A percentile compares a stretch with the other conserved stretches of the same genome.
These are phyloP conservation scores for Phyllostomus hastatus DNA, from an alignment of 2,113 vertebrate genomes.

Conservation along the genomic window DNA sequence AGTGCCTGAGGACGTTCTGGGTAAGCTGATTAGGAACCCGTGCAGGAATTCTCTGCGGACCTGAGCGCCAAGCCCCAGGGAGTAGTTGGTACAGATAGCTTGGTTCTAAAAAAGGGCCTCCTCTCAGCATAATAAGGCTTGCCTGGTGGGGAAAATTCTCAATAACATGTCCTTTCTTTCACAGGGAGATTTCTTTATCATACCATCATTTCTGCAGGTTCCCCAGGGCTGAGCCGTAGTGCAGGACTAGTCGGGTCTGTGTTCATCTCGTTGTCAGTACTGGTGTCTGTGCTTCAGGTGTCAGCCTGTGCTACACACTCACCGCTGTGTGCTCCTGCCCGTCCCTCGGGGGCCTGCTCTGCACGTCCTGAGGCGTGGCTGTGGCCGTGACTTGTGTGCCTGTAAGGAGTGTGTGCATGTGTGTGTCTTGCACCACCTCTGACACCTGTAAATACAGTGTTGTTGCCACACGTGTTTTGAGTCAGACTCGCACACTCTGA, in stretches of 20 bases:
- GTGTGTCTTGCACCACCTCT: conserved; percentile 61
- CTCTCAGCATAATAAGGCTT: background rate
- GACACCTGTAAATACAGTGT: conserved; percentile 41
- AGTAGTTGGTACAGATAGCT: background rate
- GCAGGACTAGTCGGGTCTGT: conserved; percentile 71
- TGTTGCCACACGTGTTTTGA: conserved; percentile 63
- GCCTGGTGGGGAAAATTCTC: background rate
- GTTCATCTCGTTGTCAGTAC: conserved; percentile 82
- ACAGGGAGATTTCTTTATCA: conserved; percentile 69
- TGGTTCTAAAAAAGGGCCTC: conserved; percentile 1
- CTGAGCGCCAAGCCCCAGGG: background rate
- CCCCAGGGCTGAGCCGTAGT: conserved; percentile 63
- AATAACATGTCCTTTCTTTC: conserved; percentile 73
- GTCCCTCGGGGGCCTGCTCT: conserved; percentile 16
- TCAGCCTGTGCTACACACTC: conserved; percentile 61
- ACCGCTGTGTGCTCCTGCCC: conserved; percentile 57
- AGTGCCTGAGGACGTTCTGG: background rate
- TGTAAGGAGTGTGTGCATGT: conserved; percentile 27
- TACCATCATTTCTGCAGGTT: conserved; percentile 69
- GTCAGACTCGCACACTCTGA: conserved; percentile 52
- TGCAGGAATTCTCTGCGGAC: background rate
- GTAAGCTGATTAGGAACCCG: background rate
- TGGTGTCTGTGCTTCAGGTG: conserved; percentile 73
- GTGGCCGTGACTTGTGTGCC: conserved; percentile 58
- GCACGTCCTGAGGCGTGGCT: conserved; percentile 52